Conservation (phyloP, 2,888 invertebrate species). For the Drosophila aldrichi region DNA sequence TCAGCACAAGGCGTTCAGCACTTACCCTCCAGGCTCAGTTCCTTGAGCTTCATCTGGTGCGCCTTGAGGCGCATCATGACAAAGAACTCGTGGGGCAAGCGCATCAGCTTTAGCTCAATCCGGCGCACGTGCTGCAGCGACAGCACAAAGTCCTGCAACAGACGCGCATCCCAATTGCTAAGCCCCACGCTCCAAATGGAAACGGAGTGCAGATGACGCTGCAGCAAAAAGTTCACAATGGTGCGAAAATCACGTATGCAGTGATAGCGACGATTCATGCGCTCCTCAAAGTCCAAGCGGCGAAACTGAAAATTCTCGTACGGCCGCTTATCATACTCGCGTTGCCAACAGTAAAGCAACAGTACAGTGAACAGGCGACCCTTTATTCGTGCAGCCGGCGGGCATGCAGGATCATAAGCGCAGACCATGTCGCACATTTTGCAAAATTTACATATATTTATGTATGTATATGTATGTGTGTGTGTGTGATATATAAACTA, state of each 20-base stretch:
- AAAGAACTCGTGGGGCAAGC: constrained; percentile 71
- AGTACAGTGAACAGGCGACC: constrained; percentile 51
- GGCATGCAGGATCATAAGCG: constrained; percentile 20
- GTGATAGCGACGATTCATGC: constrained; percentile 69
- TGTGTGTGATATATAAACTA: background rate
- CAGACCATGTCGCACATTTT: constrained; percentile 68
- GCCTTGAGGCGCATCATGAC: constrained; percentile 61
- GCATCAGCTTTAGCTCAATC: constrained; percentile 71
- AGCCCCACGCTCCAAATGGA: constrained; percentile 58
- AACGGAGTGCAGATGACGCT: constrained; percentile 38
- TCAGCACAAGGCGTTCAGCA: background rate
- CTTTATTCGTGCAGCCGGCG: background rate
- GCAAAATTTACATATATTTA: background rate
- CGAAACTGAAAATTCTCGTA: constrained; percentile 77
- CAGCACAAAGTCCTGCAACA: constrained; percentile 60
- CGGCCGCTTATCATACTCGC: constrained; percentile 82
- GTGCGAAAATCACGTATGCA: constrained; percentile 68
- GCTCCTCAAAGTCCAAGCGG: constrained; percentile 73
- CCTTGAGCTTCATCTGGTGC: constrained; percentile 46
- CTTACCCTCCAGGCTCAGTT: constrained; percentile 73
- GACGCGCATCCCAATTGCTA: constrained; percentile 31
- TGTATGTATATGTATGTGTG: background rate
- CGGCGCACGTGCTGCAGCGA: constrained; percentile 47
- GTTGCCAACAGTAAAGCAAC: constrained; percentile 83
- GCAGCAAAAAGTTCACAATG: constrained; percentile 71